Conservation (phyloP, 2,797 vertebrate genomes). For the Scolopax bukidnonensis region DNA sequence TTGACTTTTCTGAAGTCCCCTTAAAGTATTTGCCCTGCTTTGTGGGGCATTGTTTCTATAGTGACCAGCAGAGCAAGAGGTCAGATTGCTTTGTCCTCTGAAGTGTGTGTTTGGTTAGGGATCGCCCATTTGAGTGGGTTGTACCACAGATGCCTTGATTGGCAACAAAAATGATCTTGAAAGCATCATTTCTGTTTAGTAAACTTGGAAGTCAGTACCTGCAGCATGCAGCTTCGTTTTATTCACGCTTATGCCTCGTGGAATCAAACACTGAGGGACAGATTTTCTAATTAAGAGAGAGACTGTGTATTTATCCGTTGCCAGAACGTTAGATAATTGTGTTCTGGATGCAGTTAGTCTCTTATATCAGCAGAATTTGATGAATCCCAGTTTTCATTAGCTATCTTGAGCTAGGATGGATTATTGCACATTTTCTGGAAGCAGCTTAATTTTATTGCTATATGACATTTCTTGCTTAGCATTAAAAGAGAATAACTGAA, state of each 20-base stretch:
- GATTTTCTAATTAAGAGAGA: constrained; percentile 17
- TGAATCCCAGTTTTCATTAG: constrained; percentile 23
- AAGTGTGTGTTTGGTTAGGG: rapidly evolving
- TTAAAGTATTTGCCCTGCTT: rapidly evolving
- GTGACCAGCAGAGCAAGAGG: neutral
- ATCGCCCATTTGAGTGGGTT: neutral
- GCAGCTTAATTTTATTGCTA: constrained; percentile 30
- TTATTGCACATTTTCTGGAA: constrained; percentile 15
- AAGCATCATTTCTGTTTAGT: neutral
- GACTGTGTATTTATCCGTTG: neutral
- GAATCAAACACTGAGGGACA: neutral
- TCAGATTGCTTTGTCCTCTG: neutral
- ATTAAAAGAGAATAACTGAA: constrained; percentile 11
- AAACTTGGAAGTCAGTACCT: neutral
- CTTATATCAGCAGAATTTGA: neutral
- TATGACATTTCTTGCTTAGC: neutral
- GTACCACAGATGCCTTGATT: neutral
- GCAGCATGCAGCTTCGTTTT: neutral
- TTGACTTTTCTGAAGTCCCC: neutral
- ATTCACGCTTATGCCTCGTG: neutral
- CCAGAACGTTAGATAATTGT: neutral
- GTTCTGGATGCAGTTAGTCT: neutral
- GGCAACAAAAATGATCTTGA: neutral
- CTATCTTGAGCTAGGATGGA: neutral
- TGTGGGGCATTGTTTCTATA: rapidly evolving